Evolutionary conservation across 2,113 vertebrate genomes (phyloP), one percentile per base, ranked within the genome.

Genomic region (Psammodynastes pulverulentus): DNA sequence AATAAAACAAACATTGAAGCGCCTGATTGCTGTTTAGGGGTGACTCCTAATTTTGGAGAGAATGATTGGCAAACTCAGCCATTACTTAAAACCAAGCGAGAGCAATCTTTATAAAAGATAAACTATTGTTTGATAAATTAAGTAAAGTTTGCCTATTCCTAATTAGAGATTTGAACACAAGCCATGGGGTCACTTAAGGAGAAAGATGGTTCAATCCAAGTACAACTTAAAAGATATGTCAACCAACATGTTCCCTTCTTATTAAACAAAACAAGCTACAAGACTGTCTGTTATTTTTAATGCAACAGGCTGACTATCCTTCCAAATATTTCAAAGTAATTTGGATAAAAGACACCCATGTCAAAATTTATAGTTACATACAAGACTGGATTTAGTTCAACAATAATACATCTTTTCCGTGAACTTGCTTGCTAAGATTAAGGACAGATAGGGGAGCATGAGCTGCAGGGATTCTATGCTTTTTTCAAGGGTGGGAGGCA

Each of bases 31-130:
- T 93, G 93, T 94, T 94, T 96, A 0, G 0, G 92, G 87, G 72
- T 91, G 93, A 93, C 93, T 96, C 92, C 94, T 93, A 91, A 6
- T 24, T 94, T 51, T 90, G 54, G 93, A 95, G 96, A 91, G 94
- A 96, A 95, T 54, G 2, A 94, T 93, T 94, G 95, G 88, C 87
- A 84, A 93, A 94, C 91, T 89, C 87, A 87, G 95, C 92, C 94
- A 96, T 95, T 96, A 95, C 93, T 96, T 94, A 96, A 94, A 95
- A 95, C 86, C 84, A 93, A 93, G 93, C 95, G 8, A 89, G 89
- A 96, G 94, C 94, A 95, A 96, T 91, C 93, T 93, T 95, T 15
- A 13, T 89, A 92, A 91, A 96, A 94, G 84, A 91, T 92, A 94
- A 96, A 96, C 94, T 94, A 94, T 95, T 93, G 93, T 94, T 94